Evolutionary conservation across 2,888 invertebrate genomes (phyloP).

Genomic region (Thyatira batis): DNA sequence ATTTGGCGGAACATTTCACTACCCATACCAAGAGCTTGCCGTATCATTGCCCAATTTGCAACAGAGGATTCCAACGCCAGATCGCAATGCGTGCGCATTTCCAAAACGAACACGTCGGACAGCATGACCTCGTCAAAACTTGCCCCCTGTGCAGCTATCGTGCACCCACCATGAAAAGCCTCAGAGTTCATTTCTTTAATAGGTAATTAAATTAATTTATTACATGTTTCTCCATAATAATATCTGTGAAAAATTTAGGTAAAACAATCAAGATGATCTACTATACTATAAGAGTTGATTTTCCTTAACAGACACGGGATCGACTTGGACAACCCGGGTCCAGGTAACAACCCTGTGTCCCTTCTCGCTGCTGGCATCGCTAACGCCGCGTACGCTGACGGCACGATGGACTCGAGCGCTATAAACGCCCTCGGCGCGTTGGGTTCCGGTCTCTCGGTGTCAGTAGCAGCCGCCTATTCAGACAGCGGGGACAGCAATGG

Average conservation of each 20-base stretch:
- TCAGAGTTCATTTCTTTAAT: constrained; percentile 94
- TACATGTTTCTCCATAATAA: background rate
- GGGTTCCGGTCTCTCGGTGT: constrained; percentile 85
- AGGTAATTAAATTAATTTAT: constrained; percentile 76
- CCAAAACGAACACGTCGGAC: constrained; percentile 95
- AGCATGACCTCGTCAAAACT: constrained; percentile 94
- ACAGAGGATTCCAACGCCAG: constrained; percentile 94
- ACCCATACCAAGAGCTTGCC: constrained; percentile 96
- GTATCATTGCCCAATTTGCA: constrained; percentile 96
- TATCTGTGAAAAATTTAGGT: background rate
- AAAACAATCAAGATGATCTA: too few species aligned
- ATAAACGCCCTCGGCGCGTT: constrained; percentile 80
- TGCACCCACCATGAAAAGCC: constrained; percentile 94
- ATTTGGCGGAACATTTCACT: constrained; percentile 95
- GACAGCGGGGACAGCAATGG: constrained; percentile 93
- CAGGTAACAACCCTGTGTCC: constrained; percentile 89
- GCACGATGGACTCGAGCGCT: constrained; percentile 76
- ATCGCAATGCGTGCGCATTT: constrained; percentile 97
- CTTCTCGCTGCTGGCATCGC: constrained; percentile 86
- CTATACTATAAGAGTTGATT: constrained; percentile 5
- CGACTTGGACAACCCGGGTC: constrained; percentile 94
- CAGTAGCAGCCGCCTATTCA: constrained; percentile 88
- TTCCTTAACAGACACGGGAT: constrained; percentile 88
- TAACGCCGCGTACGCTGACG: constrained; percentile 82
- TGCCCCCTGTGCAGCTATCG: constrained; percentile 95